These are phyloP conservation scores for Peromyscus attwateri DNA, from an alignment of 2,797 vertebrate species.

Conservation along the genomic window DNA sequence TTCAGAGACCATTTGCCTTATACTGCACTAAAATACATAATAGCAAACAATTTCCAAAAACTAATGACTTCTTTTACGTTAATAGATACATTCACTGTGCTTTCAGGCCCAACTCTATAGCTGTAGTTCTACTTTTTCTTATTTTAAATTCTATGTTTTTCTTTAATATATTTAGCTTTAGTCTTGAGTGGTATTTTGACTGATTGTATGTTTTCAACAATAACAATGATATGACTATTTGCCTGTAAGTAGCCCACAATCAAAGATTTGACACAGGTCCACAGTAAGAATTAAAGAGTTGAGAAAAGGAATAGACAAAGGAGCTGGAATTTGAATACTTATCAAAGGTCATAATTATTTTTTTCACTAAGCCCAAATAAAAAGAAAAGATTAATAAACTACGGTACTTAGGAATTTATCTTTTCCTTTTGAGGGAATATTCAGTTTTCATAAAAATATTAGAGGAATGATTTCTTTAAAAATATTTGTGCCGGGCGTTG, in stretches of 20 bases:
- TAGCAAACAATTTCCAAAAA: neutral
- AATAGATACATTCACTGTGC: neutral
- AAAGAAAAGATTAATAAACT: slow-evolving; percentile 1
- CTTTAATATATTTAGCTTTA: neutral
- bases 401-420: neutral
- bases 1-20: neutral
- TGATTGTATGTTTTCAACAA: neutral
- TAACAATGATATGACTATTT: slow-evolving; percentile 10
- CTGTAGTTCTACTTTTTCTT: neutral
- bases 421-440: slow-evolving; percentile 18
- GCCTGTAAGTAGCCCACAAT: neutral
- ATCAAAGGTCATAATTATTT: neutral
- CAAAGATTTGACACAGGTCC: neutral
- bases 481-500: too few species aligned
- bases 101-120: neutral
- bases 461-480: neutral
- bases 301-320: neutral
- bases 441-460: neutral
- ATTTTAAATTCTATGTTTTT: neutral
- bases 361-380: neutral
- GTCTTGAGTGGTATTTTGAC: neutral
- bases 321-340: neutral
- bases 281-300: slow-evolving; percentile 10
- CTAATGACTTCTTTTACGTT: neutral
- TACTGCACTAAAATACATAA: slow-evolving; percentile 50